A percentile compares a stretch with the other conserved stretches of the same genome.
Evolutionary conservation across 2,888 invertebrate species (phyloP).

Genomic region (Andrena haemorrhoa): DNA sequence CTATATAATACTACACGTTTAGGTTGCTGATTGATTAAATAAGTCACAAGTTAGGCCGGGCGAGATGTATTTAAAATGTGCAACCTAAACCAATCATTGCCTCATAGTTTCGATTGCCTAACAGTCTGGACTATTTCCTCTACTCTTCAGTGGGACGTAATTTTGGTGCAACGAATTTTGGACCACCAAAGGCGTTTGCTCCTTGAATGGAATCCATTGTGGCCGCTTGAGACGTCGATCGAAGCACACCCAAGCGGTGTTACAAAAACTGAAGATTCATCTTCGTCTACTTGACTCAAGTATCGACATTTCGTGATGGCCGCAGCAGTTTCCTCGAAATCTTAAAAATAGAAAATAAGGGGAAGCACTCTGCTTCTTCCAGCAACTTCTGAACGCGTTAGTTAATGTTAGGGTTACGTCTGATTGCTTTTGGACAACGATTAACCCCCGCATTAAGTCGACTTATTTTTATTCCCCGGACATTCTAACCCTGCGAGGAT

Average conservation of each 20-base stretch:
- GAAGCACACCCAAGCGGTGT: slow-evolving; percentile 70
- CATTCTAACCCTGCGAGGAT: background rate
- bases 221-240: slow-evolving; percentile 79
- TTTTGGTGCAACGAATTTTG: slow-evolving; percentile 82
- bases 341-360: background rate
- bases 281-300: slow-evolving; percentile 79
- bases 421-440: background rate
- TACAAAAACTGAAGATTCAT: slow-evolving; percentile 82
- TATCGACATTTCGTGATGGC: slow-evolving; percentile 75
- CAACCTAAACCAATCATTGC: slow-evolving; percentile 5
- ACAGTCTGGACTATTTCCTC: slow-evolving; percentile 76
- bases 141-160: slow-evolving; percentile 80
- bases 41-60: too few relatives aligned
- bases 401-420: background rate
- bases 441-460: background rate
- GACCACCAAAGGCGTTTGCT: slow-evolving; percentile 83
- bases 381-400: background rate
- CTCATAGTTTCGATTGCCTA: slow-evolving; percentile 12
- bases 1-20: too few relatives aligned
- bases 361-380: background rate
- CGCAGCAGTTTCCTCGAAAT: background rate
- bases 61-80: too few relatives aligned
- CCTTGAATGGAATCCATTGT: slow-evolving; percentile 77
- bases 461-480: background rate
- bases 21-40: too few relatives aligned